Percentiles rank a stretch among this genome's conserved stretches.
Conservation (phyloP, 1,140 invertebrate species). For the Sweltsa coloradensis region DNA sequence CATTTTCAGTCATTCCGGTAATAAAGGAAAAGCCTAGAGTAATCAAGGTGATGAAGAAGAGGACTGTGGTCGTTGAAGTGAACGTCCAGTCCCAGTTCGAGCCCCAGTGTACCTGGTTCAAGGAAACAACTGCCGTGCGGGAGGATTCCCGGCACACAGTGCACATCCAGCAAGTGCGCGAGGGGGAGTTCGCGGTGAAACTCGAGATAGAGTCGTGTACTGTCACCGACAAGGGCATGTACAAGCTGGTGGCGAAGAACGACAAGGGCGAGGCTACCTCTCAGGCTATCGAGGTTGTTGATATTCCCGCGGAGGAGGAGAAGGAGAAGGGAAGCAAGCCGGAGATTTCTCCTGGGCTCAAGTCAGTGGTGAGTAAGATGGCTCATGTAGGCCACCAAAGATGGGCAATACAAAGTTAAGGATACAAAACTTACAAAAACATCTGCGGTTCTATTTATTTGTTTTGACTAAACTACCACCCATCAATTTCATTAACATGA, state of each 20-base stretch:
- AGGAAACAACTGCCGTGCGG: slow-evolving; percentile 63
- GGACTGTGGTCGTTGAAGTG: slow-evolving; percentile 82
- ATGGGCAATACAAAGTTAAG: no score
- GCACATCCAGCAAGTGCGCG: slow-evolving; percentile 62
- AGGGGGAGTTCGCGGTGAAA: slow-evolving; percentile 78
- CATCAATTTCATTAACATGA: no score
- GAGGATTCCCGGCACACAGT: slow-evolving; percentile 62
- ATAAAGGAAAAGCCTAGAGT: slow-evolving; percentile 86
- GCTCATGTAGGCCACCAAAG: no score
- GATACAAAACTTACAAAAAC: slow-evolving; percentile 4
- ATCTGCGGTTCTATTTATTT: no score
- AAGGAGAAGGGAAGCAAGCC: slow-evolving; percentile 40
- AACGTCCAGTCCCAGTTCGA: slow-evolving; percentile 76
- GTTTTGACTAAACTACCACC: no score
- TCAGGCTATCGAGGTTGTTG: slow-evolving; percentile 74
- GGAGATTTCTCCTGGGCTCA: slow-evolving; percentile 54
- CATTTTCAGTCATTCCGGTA: slow-evolving; percentile 71
- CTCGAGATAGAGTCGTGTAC: slow-evolving; percentile 72
- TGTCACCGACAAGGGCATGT: slow-evolving; percentile 69
- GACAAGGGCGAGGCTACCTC: slow-evolving; percentile 87
- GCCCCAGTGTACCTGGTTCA: slow-evolving; percentile 82
- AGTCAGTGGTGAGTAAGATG: slow-evolving; percentile 50
- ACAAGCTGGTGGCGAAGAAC: slow-evolving; percentile 84
- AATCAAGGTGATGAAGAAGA: slow-evolving; percentile 78
- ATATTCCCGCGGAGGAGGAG: slow-evolving; percentile 57